Evolutionary conservation across 1,140 invertebrate genomes (phyloP), one percentile per base, ranked within the genome.

Genomic region (Matsumurasca onukii): DNA sequence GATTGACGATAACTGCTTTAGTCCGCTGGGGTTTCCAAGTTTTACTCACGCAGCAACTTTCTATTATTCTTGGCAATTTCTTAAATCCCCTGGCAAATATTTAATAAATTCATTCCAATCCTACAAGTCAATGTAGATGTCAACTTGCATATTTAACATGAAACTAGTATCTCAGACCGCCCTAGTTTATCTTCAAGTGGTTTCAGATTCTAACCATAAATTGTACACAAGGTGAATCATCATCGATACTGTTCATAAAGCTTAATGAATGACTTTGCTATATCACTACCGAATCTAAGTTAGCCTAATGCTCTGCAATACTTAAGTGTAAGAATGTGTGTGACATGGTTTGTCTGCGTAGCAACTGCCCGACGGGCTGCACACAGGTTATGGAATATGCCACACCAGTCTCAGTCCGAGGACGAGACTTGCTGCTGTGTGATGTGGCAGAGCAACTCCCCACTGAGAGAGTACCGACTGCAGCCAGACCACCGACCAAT

Each of bases 341-440:
- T 78, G 81, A 81, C 85, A 89, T 89, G 88, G 88, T 89, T 88
- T 87, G 75, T 86, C 88, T 84, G 82, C 80, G 78, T 82, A 81
- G 74, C 89, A 82, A 84, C 74, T 84, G 81, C 86, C 85, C 78
- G n/a, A 89, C 80, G 82, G 85, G 80, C 87, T 90, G 79, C 82
- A 84, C 81, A n/a, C 80, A 83, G 84, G 80, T 81, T 83, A 83
- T 86, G 86, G 86, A 88, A 88, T 88, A 88, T 88, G 86, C 82
- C 82, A 31, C 12, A 79, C 80, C n/a, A 75, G 79, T 81, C 77
- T 79, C 80, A 83, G 79, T 82, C 81, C 79, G 69, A 55, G 64
- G 71, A 79, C 83, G 80, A 84, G 78, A 79, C 82, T 75, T 72
- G 75, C 75, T 85, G 30, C 62, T 87, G 77, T 87, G 72, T 82